Evolutionary conservation across 2,888 invertebrate species (phyloP).

Genomic region (Drepanosiphum platanoidis): DNA sequence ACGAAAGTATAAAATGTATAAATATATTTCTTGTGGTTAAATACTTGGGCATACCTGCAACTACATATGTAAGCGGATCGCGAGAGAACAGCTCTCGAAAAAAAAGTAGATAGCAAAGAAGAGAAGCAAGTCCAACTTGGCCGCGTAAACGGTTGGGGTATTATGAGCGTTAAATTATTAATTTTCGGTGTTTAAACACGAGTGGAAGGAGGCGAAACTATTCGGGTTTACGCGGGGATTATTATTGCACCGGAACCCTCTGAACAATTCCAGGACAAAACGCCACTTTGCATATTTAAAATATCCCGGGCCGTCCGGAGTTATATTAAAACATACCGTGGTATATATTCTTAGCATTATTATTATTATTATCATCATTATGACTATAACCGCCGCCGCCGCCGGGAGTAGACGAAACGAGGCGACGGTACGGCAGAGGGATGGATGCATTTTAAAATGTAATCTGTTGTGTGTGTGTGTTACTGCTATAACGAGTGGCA

Average conservation of each 20-base stretch:
- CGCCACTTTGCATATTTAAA: slow-evolving; percentile 61
- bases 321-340: slow-evolving; percentile 54
- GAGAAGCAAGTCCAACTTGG: slow-evolving; percentile 24
- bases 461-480: slow-evolving; percentile 11
- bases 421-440: neutral
- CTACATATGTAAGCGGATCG: neutral
- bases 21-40: no score
- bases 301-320: slow-evolving; percentile 55
- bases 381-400: slow-evolving; percentile 27
- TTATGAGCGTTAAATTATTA: slow-evolving; percentile 53
- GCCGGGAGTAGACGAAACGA: neutral
- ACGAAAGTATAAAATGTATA: no score
- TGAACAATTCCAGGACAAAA: slow-evolving; percentile 58
- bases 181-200: slow-evolving; percentile 61
- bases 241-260: slow-evolving; percentile 59
- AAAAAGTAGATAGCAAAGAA: neutral
- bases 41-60: no score
- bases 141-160: slow-evolving; percentile 43
- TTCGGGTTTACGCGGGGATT: slow-evolving; percentile 53
- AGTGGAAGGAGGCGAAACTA: slow-evolving; percentile 25
- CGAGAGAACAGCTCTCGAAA: neutral
- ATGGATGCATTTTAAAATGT: slow-evolving; percentile 50
- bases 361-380: slow-evolving; percentile 51
- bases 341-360: slow-evolving; percentile 18
- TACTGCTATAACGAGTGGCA: slow-evolving; percentile 36